phyloP scores from a whole-genome alignment of 2,113 vertebrate genomes.

The Macquaria australasica region DNA sequence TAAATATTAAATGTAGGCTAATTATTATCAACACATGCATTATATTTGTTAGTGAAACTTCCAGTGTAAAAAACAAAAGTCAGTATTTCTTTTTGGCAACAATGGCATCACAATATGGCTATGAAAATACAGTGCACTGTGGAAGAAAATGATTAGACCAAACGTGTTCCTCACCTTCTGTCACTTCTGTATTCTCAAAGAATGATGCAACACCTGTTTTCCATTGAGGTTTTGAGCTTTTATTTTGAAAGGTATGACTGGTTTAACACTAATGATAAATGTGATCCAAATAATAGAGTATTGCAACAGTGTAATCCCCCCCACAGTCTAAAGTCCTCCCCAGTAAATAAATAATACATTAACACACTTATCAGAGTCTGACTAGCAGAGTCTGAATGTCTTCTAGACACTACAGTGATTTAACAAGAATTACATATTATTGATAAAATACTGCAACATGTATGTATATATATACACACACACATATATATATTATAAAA shows the following conservation, averaged over 20 bases:
- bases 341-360: conserved; percentile 54
- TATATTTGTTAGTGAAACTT: not conserved
- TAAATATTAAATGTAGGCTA: no score
- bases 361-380: conserved; percentile 12
- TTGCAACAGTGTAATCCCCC: not conserved
- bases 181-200: conserved; percentile 17
- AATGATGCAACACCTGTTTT: not conserved
- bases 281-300: conserved; percentile 2
- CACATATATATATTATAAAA: not conserved
- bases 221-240: not conserved
- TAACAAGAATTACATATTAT: not conserved
- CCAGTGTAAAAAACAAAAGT: not conserved
- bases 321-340: conserved; percentile 16
- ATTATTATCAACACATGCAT: not conserved
- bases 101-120: not conserved
- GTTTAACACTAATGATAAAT: not conserved
- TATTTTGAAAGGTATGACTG: not conserved
- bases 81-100: no score
- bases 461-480: not conserved
- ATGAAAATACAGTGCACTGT: not conserved
- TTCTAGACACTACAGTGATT: not conserved
- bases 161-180: not conserved
- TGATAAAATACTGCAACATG: not conserved
- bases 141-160: not conserved
- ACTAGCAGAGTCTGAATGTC: not conserved